These are phyloP conservation scores for Drosophila greeni DNA, from an alignment of 2,888 invertebrate species.

Conservation along the genomic window DNA sequence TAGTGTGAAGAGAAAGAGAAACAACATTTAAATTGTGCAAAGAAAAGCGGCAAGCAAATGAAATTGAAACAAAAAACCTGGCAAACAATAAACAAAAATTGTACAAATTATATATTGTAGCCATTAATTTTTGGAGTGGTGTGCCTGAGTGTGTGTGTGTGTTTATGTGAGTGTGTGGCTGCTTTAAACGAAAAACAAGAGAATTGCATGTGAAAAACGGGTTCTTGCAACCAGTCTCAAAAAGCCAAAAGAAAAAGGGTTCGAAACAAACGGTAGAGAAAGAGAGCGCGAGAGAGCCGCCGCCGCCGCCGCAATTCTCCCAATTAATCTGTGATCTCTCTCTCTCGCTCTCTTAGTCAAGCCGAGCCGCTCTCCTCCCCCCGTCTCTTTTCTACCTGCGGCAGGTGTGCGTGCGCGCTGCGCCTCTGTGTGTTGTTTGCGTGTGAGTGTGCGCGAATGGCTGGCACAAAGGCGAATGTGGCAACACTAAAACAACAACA, in stretches of 20 bases:
- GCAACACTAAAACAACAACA: slow-evolving; percentile 29
- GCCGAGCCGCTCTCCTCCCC: slow-evolving; percentile 7
- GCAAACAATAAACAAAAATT: slow-evolving; percentile 16
- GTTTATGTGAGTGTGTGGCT: slow-evolving; percentile 33
- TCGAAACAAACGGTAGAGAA: slow-evolving; percentile 34
- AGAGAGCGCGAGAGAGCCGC: slow-evolving; percentile 36
- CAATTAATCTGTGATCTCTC: slow-evolving; percentile 44
- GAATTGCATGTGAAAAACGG: slow-evolving; percentile 66
- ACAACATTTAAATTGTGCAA: not conserved
- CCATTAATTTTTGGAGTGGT: slow-evolving; percentile 22
- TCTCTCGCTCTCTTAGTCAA: not conserved
- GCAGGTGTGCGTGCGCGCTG: slow-evolving; percentile 57
- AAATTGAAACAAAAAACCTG: slow-evolving; percentile 12
- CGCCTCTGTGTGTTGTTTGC: slow-evolving; percentile 26
- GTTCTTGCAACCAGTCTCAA: slow-evolving; percentile 63
- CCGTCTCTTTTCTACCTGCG: slow-evolving; percentile 53
- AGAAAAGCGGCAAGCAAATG: slow-evolving; percentile 25
- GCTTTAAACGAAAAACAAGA: slow-evolving; percentile 31
- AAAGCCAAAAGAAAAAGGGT: slow-evolving; percentile 58
- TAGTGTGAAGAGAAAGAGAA: slow-evolving; percentile 17
- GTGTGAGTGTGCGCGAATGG: slow-evolving; percentile 52
- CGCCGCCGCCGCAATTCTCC: no score
- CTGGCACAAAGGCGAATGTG: slow-evolving; percentile 55
- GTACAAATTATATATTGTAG: slow-evolving; percentile 18
- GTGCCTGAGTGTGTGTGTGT: slow-evolving; percentile 13